phyloP scores from a whole-genome alignment of 2,797 vertebrate genomes.

The Apodemus agrarius region DNA sequence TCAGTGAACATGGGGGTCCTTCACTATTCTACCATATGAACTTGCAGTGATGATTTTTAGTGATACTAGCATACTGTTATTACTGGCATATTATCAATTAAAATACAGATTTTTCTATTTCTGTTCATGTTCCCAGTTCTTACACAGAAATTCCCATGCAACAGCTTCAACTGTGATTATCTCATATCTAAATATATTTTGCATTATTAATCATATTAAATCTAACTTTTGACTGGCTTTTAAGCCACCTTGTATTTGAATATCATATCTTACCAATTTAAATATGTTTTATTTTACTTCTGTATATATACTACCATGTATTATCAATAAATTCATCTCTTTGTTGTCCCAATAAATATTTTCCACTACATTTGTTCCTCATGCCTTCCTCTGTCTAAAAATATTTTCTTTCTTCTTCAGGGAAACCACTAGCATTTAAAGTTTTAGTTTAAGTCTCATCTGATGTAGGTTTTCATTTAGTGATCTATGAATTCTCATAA shows the following conservation, averaged over 20 bases:
- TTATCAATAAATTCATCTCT: background rate
- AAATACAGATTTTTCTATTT: background rate
- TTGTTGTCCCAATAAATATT: background rate
- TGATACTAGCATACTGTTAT: background rate
- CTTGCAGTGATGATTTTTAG: background rate
- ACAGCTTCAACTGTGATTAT: background rate
- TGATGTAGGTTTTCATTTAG: background rate
- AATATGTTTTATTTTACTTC: background rate
- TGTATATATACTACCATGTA: background rate
- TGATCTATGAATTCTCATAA: background rate
- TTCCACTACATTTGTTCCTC: background rate
- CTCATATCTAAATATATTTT: background rate
- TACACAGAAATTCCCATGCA: background rate
- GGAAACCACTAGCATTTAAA: background rate
- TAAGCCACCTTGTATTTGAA: background rate
- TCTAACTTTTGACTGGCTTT: background rate
- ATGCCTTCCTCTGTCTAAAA: background rate
- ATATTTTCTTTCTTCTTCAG: background rate
- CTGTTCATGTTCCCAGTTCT: background rate
- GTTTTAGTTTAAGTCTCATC: background rate
- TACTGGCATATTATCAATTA: background rate
- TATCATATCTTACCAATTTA: background rate
- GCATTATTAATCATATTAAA: background rate
- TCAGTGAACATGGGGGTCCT: background rate
- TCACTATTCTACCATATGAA: conserved; percentile 10